Evolutionary conservation across 2,888 invertebrate species (phyloP).

Genomic region (Meteorus cinctellus): DNA sequence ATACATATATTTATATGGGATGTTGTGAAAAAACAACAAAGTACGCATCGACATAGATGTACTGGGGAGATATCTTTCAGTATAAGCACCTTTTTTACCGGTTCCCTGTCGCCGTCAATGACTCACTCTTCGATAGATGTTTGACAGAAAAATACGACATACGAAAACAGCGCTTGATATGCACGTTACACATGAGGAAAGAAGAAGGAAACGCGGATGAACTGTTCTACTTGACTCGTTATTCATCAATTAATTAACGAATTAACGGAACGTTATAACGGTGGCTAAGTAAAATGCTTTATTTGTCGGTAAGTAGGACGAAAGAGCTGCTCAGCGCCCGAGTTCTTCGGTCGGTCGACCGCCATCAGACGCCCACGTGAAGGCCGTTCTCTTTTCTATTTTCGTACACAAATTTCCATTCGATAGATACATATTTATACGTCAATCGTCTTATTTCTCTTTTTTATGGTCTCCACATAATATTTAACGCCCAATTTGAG

Average conservation of each 20-base stretch:
- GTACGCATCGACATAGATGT: conserved; percentile 1
- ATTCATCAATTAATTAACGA: conserved; percentile 53
- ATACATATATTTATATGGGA: neutral
- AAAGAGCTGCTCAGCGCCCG: neutral
- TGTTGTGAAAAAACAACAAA: neutral
- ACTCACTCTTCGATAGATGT: conserved; percentile 46
- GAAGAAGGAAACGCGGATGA: conserved; percentile 25
- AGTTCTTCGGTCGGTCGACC: conserved; percentile 45
- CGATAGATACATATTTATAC: conserved; percentile 7
- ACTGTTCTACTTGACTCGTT: conserved; percentile 47
- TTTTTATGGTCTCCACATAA: neutral
- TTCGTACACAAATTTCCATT: conserved; percentile 27
- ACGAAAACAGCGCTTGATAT: conserved; percentile 45
- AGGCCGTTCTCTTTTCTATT: conserved; percentile 46
- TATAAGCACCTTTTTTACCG: conserved; percentile 27
- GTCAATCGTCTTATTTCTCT: neutral
- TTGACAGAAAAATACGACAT: conserved; percentile 43
- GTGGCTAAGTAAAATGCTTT: conserved; percentile 43
- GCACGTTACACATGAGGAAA: conserved; percentile 22
- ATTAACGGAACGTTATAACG: conserved; percentile 51
- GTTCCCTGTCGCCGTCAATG: conserved; percentile 49
- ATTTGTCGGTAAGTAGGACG: conserved; percentile 40
- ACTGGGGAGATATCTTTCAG: conserved; percentile 11
- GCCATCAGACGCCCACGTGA: conserved; percentile 50
- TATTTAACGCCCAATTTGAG: neutral